Conservation (phyloP, 2,113 vertebrate genomes). For the Chauna torquata region DNA sequence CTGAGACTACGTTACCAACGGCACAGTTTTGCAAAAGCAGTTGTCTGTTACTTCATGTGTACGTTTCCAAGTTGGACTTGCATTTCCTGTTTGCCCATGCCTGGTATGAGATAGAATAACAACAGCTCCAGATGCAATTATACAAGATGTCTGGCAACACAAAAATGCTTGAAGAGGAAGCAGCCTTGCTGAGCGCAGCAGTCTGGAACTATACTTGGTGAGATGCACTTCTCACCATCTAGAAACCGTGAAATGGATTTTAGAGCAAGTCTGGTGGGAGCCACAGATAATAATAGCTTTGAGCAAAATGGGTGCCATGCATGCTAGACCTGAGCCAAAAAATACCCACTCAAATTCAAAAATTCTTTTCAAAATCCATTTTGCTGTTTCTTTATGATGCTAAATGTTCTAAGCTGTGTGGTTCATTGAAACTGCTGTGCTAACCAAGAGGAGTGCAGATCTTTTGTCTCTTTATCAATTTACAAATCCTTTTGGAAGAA, state of each 20-base stretch:
- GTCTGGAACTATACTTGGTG: background rate
- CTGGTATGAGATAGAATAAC: background rate
- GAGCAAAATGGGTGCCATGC: background rate
- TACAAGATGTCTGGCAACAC: background rate
- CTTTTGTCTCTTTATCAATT: background rate
- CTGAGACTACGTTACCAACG: background rate
- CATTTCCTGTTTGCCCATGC: background rate
- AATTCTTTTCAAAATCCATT: background rate
- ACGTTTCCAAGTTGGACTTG: background rate
- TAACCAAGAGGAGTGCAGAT: background rate
- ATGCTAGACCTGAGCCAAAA: background rate
- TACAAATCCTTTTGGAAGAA: background rate
- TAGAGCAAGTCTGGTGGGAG: background rate
- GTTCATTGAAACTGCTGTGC: fast-evolving
- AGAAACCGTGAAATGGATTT: background rate
- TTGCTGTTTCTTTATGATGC: background rate
- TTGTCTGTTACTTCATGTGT: background rate
- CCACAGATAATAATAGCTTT: background rate
- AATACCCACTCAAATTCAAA: background rate
- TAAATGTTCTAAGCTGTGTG: background rate
- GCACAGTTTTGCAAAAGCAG: background rate
- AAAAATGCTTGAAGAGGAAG: background rate
- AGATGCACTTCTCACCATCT: background rate
- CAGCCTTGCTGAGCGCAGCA: background rate
- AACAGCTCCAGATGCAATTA: background rate